Percentiles rank a stretch among this genome's conserved stretches.
phyloP scores from a whole-genome alignment of 2,888 invertebrate species.

The Megamerina dolium region DNA sequence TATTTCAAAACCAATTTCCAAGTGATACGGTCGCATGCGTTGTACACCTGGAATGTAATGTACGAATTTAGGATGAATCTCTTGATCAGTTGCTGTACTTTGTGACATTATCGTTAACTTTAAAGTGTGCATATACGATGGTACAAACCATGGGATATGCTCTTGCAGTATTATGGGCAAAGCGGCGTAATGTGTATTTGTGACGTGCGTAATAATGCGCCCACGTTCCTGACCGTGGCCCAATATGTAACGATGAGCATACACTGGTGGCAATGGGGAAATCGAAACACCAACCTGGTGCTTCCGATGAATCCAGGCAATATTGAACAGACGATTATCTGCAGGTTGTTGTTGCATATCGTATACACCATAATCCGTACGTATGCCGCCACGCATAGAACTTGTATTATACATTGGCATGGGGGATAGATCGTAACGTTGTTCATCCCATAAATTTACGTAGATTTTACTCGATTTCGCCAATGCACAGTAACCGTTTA shows the following conservation, averaged over 20 bases:
- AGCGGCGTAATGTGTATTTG: conserved; percentile 70
- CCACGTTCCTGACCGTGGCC: conserved; percentile 91
- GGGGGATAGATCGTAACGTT: conserved; percentile 61
- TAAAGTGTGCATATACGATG: conserved; percentile 84
- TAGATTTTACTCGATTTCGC: conserved; percentile 73
- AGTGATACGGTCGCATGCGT: conserved; percentile 74
- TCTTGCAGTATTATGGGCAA: conserved; percentile 79
- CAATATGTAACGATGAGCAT: conserved; percentile 73
- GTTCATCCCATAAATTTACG: conserved; percentile 59
- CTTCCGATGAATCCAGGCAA: conserved; percentile 53
- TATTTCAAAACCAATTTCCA: conserved; percentile 76
- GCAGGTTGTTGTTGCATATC: conserved; percentile 51
- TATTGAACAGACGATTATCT: conserved; percentile 57
- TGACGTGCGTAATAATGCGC: conserved; percentile 77
- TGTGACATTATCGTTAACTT: conserved; percentile 22
- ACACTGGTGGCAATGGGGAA: conserved; percentile 59
- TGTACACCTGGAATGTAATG: conserved; percentile 74
- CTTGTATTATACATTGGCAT: conserved; percentile 55
- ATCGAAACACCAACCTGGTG: conserved; percentile 47
- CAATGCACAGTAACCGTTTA: conserved; percentile 76
- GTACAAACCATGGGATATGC: conserved; percentile 86
- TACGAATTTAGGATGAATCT: conserved; percentile 53
- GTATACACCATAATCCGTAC: conserved; percentile 64
- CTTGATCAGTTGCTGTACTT: conserved; percentile 16
- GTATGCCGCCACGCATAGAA: conserved; percentile 65